These are phyloP conservation scores for Eupithecia subumbrata DNA, from an alignment of 2,888 invertebrate species.

Conservation along the genomic window DNA sequence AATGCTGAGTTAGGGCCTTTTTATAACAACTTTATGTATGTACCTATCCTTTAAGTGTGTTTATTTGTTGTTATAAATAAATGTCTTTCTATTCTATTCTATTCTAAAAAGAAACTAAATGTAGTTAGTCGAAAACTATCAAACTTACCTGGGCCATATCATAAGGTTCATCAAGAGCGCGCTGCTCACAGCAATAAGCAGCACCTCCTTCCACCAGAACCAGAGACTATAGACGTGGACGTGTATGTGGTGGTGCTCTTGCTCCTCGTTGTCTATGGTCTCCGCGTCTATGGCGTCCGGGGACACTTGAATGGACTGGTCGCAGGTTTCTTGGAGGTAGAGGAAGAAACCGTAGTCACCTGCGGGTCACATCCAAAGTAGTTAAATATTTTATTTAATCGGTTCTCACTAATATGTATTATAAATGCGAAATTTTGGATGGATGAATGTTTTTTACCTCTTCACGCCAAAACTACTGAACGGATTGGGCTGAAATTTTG, in stretches of 20 bases:
- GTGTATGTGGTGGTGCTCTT: slow-evolving; percentile 86
- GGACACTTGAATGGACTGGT: slow-evolving; percentile 71
- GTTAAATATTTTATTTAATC: too few relatives aligned
- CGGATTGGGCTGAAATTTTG: too few relatives aligned
- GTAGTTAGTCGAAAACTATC: too few relatives aligned
- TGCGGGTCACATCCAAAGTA: slow-evolving; percentile 49
- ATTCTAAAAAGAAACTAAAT: neutral
- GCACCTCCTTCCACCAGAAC: slow-evolving; percentile 91
- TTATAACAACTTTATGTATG: too few relatives aligned
- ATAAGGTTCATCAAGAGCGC: slow-evolving; percentile 88
- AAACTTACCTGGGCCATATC: slow-evolving; percentile 80
- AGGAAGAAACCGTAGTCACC: slow-evolving; percentile 91
- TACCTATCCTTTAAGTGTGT: too few relatives aligned
- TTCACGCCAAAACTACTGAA: too few relatives aligned
- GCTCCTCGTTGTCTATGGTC: slow-evolving; percentile 67
- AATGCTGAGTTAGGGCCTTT: too few relatives aligned
- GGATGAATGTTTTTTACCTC: too few relatives aligned
- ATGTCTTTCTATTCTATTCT: too few relatives aligned
- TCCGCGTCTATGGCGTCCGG: slow-evolving; percentile 59
- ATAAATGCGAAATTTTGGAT: too few relatives aligned
- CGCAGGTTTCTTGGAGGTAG: slow-evolving; percentile 84
- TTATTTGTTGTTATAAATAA: too few relatives aligned
- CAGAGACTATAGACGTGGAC: slow-evolving; percentile 89
- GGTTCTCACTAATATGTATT: too few relatives aligned
- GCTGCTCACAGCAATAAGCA: slow-evolving; percentile 89